Percentiles rank a stretch among this genome's conserved stretches.
Conservation (phyloP, 2,113 vertebrate species). For the cattle (Bos taurus) region DNA sequence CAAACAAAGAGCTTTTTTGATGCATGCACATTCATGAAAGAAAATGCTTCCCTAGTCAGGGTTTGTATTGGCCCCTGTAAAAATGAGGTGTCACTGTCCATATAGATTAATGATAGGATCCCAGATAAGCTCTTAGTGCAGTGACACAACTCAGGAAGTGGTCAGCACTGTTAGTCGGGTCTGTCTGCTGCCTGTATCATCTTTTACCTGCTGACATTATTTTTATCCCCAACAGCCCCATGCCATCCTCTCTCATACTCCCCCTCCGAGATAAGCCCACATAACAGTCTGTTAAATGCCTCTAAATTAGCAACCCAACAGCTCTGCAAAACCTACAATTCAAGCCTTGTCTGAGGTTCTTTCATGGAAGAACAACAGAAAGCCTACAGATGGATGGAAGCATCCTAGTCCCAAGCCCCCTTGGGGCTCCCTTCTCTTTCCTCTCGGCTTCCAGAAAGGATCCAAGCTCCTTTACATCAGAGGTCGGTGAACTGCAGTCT, state of each 20-base stretch:
- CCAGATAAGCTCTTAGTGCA: neutral
- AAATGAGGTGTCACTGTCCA: neutral
- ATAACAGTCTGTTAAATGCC: neutral
- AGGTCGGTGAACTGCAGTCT: neutral
- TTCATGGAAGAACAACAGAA: neutral
- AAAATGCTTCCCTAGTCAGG: neutral
- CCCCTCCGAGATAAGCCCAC: neutral
- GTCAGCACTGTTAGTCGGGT: neutral
- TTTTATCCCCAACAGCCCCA: neutral
- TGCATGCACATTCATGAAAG: neutral
- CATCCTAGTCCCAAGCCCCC: neutral
- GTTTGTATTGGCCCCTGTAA: neutral
- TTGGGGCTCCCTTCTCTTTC: neutral
- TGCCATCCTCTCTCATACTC: neutral
- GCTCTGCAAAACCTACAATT: constrained; percentile 24
- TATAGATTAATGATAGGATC: neutral
- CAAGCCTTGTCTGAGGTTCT: neutral
- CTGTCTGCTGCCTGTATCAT: neutral
- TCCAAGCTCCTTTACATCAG: neutral
- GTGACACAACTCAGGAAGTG: neutral
- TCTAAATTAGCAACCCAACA: neutral
- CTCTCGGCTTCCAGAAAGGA: neutral
- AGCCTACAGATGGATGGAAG: neutral
- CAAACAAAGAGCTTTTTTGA: constrained; percentile 2
- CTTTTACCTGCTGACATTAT: neutral